Base-by-base conservation (phyloP, 2,113 vertebrate species). In the Nanorana parkeri region DNA sequence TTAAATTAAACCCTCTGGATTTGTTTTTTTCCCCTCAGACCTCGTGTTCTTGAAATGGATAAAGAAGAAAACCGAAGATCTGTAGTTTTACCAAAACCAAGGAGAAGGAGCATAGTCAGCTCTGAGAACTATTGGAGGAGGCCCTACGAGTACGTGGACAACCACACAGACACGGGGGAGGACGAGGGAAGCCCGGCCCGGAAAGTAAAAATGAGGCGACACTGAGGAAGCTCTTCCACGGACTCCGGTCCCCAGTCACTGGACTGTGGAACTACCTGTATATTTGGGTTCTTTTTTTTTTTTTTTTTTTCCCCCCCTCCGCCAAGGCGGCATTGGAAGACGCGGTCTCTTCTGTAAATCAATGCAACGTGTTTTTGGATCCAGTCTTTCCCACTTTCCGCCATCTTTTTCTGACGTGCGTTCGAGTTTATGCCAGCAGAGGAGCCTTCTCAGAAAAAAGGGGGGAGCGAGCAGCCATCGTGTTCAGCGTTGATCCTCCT, bases 41-140 rank as follows among this genome's bases (percentile, higher is more conserved):
- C 97, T 19, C 94, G 98, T 41, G 92, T 99, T 82, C 91, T 99
- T 56, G 98, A 99, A 90, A 99, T 99, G 98, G 98, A 99, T 90
- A 99, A 99, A 85, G 98, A 99, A 83, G 96, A 98, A 89, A 98
- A 99, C 90, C 91, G 97, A 73, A 95, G 92, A 52, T 97, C 97
- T 0, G 94, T 97, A 21, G 84, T 95, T 73, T 94, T 95, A 86
- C 93, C 90, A 17, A 91, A 94, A 61, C 94, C 93, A 68, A 94
- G 94, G 80, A 94, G 94, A 83, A 87, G 94, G 86, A 91, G 92
- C 67, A 90, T 90, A 87, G 91, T 94, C 87, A 94, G 94, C 88
- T 95, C 96, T 0, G 96, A 99, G 91, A 97, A 96, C 92, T 94
- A 96, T 92, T 94, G 97, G 95, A 92, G 94, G 83, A 90, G 93